Conservation (phyloP, 1,140 invertebrate species). For the Probaryconus sp. region DNA sequence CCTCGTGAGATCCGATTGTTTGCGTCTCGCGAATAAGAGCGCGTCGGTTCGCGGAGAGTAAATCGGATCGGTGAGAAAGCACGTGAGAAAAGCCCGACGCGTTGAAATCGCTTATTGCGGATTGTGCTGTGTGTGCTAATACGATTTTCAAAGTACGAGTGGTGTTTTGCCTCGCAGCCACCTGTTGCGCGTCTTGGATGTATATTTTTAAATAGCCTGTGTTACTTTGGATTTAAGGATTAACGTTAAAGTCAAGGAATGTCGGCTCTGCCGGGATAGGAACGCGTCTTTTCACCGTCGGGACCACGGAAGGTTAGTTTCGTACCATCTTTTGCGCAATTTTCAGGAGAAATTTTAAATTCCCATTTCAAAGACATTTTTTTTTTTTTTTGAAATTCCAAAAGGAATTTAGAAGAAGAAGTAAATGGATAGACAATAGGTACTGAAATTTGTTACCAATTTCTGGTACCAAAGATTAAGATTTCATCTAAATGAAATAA, state of each 20-base stretch:
- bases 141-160: slow-evolving; percentile 25
- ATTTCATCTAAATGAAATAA: no score
- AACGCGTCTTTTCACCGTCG: slow-evolving; percentile 57
- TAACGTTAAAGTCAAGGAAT: slow-evolving; percentile 61
- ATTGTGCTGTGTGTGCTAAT: slow-evolving; percentile 64
- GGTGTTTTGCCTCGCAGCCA: slow-evolving; percentile 63
- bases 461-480: no score
- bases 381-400: no score
- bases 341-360: no score
- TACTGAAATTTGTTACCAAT: no score
- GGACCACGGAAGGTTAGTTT: slow-evolving; percentile 64
- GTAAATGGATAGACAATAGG: no score
- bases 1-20: slow-evolving; percentile 2
- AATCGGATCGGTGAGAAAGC: slow-evolving; percentile 34
- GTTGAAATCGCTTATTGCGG: slow-evolving; percentile 36
- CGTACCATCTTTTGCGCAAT: slow-evolving; percentile 3
- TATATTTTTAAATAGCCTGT: slow-evolving; percentile 57
- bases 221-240: slow-evolving; percentile 72
- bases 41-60: slow-evolving; percentile 39
- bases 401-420: no score
- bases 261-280: slow-evolving; percentile 63
- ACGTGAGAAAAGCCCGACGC: slow-evolving; percentile 39
- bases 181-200: slow-evolving; percentile 57
- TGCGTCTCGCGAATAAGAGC: slow-evolving; percentile 16
- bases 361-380: no score